A percentile compares a stretch with the other conserved stretches of the same genome.
Conservation (phyloP, 2,888 invertebrate species). For the Himalopsyche anomala region DNA sequence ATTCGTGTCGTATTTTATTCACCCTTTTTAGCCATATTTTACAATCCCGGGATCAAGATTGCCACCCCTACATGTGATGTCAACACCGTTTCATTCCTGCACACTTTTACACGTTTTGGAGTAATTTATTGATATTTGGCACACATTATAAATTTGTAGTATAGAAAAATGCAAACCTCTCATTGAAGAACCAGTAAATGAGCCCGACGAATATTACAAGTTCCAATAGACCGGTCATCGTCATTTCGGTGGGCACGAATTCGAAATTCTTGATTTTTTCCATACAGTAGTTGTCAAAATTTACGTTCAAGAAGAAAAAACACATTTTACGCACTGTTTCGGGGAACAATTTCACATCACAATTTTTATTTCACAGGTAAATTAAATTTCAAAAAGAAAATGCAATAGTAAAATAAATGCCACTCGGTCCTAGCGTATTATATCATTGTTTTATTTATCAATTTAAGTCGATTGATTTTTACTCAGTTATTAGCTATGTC, state of each 20-base stretch:
- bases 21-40: too few species aligned
- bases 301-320: conserved; percentile 5
- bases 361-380: background rate
- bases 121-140: too few species aligned
- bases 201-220: conserved; percentile 79
- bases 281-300: conserved; percentile 33
- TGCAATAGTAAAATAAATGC: conserved; percentile 17
- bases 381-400: background rate
- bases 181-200: conserved; percentile 80
- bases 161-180: conserved; percentile 73
- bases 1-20: too few species aligned
- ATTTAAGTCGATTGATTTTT: background rate
- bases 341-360: background rate
- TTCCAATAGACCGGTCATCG: conserved; percentile 78
- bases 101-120: too few species aligned
- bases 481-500: background rate
- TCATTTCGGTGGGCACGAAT: conserved; percentile 57
- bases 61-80: too few species aligned
- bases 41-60: too few species aligned
- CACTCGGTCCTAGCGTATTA: background rate
- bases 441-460: background rate
- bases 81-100: too few species aligned
- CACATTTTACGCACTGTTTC: background rate
- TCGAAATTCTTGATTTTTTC: conserved; percentile 27
- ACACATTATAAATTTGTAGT: too few species aligned